Evolutionary conservation across 2,797 vertebrate species (phyloP).

Genomic region (Notolepis coatsorum): DNA sequence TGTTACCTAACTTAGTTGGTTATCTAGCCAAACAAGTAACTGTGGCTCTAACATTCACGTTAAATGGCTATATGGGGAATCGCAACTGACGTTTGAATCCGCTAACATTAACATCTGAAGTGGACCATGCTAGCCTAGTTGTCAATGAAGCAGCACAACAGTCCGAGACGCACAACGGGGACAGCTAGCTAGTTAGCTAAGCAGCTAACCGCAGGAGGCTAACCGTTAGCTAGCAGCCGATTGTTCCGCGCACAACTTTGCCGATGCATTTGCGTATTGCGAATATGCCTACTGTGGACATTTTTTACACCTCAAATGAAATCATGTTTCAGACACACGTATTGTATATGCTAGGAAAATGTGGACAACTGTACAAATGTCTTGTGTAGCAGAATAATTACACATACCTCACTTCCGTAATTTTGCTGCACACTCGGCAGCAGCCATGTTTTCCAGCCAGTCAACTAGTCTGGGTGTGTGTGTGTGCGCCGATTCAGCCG

Average conservation of each 20-base stretch:
- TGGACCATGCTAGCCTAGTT: conserved; percentile 34
- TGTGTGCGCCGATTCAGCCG: conserved; percentile 68
- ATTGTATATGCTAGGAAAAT: conserved; percentile 19
- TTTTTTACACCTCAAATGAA: conserved; percentile 32
- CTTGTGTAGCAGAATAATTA: conserved; percentile 75
- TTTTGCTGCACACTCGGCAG: conserved; percentile 83
- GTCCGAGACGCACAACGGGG: no score
- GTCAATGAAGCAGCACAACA: conserved; percentile 33
- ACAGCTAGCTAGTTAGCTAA: conserved; percentile 55
- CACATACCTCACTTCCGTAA: conserved; percentile 89
- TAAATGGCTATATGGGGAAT: not conserved
- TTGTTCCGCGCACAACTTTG: conserved; percentile 83
- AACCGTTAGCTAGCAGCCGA: conserved; percentile 67
- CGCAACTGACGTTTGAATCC: conserved; percentile 10
- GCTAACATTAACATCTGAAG: conserved; percentile 18
- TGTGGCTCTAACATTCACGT: not conserved
- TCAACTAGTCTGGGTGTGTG: conserved; percentile 74
- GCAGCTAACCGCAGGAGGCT: conserved; percentile 29
- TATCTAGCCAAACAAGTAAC: not conserved
- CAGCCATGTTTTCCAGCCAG: conserved; percentile 86
- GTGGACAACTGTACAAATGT: conserved; percentile 57
- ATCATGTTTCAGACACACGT: conserved; percentile 25
- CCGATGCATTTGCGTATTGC: conserved; percentile 58
- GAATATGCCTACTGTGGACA: conserved; percentile 20
- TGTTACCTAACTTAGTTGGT: conserved; percentile 11